Evolutionary conservation across 2,797 vertebrate species (phyloP).

Genomic region (Gobionotothen gibberifrons): DNA sequence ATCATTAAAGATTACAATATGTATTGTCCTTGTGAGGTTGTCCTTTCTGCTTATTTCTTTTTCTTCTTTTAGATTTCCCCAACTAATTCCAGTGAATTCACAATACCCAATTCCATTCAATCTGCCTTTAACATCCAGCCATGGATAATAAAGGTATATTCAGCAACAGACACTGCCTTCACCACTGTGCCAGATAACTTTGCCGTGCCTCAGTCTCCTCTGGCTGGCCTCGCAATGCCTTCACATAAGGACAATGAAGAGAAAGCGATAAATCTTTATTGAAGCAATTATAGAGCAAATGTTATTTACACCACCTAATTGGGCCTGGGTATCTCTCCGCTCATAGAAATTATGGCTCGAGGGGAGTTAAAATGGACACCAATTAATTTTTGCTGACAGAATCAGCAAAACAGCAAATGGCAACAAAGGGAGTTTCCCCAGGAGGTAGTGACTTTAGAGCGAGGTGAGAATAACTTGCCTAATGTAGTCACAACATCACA

Average conservation of each 20-base stretch:
- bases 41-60: slow-evolving; percentile 26
- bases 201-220: slow-evolving; percentile 63
- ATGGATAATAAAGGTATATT: slow-evolving; percentile 3
- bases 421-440: slow-evolving; percentile 76
- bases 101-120: background rate
- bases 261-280: slow-evolving; percentile 81
- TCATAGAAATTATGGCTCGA: slow-evolving; percentile 73
- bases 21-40: slow-evolving; percentile 19
- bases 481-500: slow-evolving; percentile 76
- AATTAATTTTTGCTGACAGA: slow-evolving; percentile 85
- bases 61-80: slow-evolving; percentile 19
- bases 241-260: slow-evolving; percentile 79
- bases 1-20: slow-evolving; percentile 17
- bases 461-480: slow-evolving; percentile 77
- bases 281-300: slow-evolving; percentile 84
- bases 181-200: slow-evolving; percentile 41
- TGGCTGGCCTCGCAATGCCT: slow-evolving; percentile 52
- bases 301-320: slow-evolving; percentile 83
- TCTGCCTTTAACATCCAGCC: slow-evolving; percentile 1
- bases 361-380: slow-evolving; percentile 82
- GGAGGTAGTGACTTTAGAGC: slow-evolving; percentile 73
- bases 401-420: slow-evolving; percentile 79
- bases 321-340: slow-evolving; percentile 70
- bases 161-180: slow-evolving; percentile 4
- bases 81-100: slow-evolving; percentile 6